These are phyloP conservation scores for Anoplophora glabripennis DNA, from an alignment of 1,140 invertebrate genomes.

Conservation along the genomic window DNA sequence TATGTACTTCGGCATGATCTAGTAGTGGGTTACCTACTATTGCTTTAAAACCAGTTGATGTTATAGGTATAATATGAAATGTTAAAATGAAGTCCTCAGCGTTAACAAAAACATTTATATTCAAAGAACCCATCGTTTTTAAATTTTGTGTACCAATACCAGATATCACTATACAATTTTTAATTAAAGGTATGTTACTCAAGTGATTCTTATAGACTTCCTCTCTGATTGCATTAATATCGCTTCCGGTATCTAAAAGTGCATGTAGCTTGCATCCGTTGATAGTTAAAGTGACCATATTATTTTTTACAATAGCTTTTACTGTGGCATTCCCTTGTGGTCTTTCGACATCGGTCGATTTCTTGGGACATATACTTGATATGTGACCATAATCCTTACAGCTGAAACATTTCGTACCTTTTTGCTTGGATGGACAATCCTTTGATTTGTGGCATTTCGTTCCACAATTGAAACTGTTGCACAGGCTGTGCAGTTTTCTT, in stretches of 20 bases:
- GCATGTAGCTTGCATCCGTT: background rate
- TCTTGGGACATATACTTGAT: background rate
- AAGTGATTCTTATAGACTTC: conserved; percentile 8
- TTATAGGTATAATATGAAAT: conserved; percentile 7
- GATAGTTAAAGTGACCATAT: background rate
- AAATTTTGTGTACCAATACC: conserved; percentile 15
- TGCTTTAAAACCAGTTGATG: conserved; percentile 4
- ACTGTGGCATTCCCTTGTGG: background rate
- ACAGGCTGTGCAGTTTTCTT: background rate
- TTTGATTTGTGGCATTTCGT: conserved; percentile 10
- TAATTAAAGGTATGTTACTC: conserved; percentile 1
- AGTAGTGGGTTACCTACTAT: conserved; percentile 14
- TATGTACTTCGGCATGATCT: background rate
- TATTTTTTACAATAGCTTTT: background rate
- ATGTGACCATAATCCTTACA: conserved; percentile 17
- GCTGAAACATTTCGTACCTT: conserved; percentile 17
- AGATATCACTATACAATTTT: background rate
- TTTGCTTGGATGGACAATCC: conserved; percentile 5
- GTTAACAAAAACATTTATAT: conserved; percentile 14
- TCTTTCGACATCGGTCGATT: background rate
- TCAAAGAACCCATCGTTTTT: conserved; percentile 12
- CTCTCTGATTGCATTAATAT: conserved; percentile 11
- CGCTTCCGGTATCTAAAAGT: conserved; percentile 13
- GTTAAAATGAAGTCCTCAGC: conserved; percentile 7
- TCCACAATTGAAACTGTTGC: conserved; percentile 18